phyloP scores from a whole-genome alignment of 2,888 invertebrate species.

The Apantesis nais region DNA sequence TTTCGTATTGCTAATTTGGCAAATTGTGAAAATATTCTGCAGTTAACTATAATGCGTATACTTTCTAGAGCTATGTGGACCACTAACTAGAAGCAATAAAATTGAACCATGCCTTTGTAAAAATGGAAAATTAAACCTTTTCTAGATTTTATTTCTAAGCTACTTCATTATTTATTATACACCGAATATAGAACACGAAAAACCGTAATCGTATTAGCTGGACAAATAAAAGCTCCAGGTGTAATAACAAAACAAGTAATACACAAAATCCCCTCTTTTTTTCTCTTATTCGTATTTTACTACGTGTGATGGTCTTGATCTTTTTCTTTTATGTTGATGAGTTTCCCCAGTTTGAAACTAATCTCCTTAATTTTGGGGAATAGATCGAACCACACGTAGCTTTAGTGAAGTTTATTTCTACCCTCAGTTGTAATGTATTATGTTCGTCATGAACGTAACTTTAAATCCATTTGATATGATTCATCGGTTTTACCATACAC shows the following conservation, averaged over 20 bases:
- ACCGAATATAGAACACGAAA: neutral
- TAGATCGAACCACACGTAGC: conserved; percentile 49
- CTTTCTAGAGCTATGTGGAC: no score
- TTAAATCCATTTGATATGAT: conserved; percentile 46
- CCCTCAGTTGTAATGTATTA: conserved; percentile 24
- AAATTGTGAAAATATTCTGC: no score
- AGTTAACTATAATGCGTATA: no score
- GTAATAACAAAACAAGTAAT: conserved; percentile 18
- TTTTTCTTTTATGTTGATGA: conserved; percentile 45
- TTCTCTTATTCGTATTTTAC: conserved; percentile 21
- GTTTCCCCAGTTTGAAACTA: conserved; percentile 48
- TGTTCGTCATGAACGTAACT: conserved; percentile 17
- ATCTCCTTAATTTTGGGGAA: conserved; percentile 49
- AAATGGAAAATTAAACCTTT: neutral
- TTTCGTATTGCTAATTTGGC: no score
- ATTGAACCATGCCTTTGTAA: neutral
- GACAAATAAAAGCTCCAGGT: neutral
- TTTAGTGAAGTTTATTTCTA: conserved; percentile 49
- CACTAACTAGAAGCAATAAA: no score
- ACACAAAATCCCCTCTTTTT: conserved; percentile 27
- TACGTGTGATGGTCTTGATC: conserved; percentile 23
- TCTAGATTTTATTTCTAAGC: neutral
- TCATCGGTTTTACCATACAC: conserved; percentile 55
- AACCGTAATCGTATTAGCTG: conserved; percentile 12
- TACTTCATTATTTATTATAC: neutral